Evolutionary conservation across 2,888 invertebrate species (phyloP).

Genomic region (Atherix ibis): DNA sequence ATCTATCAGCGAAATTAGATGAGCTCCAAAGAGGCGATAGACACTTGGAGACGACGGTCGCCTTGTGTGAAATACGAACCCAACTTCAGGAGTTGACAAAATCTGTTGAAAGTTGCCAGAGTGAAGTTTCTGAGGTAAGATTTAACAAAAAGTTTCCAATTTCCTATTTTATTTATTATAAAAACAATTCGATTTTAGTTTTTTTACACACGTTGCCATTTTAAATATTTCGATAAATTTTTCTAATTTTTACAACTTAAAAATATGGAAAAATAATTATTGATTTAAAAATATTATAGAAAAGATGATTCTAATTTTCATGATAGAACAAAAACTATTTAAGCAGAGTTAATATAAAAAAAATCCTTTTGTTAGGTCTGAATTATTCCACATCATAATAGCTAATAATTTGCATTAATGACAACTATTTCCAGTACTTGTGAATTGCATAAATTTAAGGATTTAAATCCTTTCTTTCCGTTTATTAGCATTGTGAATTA

Average conservation of each 20-base stretch:
- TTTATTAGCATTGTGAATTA: too few species aligned
- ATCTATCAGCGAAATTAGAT: slow-evolving; percentile 85
- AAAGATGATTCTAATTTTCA: too few species aligned
- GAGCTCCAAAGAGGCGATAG: slow-evolving; percentile 82
- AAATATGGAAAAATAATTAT: too few species aligned
- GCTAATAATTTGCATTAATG: too few species aligned
- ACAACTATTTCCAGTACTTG: too few species aligned
- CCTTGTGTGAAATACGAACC: slow-evolving; percentile 82
- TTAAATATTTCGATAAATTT: neutral
- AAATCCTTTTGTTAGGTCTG: too few species aligned
- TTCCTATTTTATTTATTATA: neutral
- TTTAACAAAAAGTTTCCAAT: neutral
- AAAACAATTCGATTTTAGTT: neutral
- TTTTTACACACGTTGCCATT: neutral
- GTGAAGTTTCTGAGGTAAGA: slow-evolving; percentile 71
- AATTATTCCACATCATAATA: too few species aligned
- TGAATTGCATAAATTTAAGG: too few species aligned
- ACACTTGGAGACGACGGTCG: slow-evolving; percentile 84
- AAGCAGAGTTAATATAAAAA: too few species aligned
- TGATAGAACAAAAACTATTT: too few species aligned
- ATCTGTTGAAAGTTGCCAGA: slow-evolving; percentile 88
- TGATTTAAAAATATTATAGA: too few species aligned
- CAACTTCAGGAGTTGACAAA: slow-evolving; percentile 87
- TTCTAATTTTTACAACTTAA: neutral
- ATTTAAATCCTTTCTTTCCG: too few species aligned